These are phyloP conservation scores for Cancer borealis DNA, from an alignment of 2,888 invertebrate genomes.

Conservation along the genomic window DNA sequence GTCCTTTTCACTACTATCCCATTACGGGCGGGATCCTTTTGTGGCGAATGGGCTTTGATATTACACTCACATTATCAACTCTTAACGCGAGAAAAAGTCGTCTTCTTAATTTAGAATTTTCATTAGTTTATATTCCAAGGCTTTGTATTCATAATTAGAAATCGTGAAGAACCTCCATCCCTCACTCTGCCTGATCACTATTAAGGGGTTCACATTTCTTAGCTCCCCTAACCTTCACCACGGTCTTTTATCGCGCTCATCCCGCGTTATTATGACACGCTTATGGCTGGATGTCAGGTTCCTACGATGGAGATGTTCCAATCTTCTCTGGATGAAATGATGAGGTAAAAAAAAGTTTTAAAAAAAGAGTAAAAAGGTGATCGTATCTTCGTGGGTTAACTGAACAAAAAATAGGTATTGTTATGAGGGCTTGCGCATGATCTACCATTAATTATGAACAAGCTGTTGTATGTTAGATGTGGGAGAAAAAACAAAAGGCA, in stretches of 20 bases:
- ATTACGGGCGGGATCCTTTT: conserved; percentile 15
- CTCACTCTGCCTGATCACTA: neutral
- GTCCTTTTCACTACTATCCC: neutral
- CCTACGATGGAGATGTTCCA: neutral
- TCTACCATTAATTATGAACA: neutral
- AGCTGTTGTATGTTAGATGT: neutral
- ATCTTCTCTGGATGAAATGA: neutral
- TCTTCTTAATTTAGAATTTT: neutral
- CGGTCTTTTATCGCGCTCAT: conserved; percentile 4
- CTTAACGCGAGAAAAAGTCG: neutral
- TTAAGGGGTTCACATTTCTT: conserved; percentile 5
- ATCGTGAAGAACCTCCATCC: neutral
- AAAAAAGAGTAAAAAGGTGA: neutral
- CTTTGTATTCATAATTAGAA: neutral
- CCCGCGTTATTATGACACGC: conserved; percentile 18
- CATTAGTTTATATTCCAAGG: neutral
- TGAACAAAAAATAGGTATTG: neutral
- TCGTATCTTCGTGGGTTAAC: neutral
- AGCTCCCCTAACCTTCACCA: conserved; percentile 10
- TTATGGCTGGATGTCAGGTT: conserved; percentile 24
- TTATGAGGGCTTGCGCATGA: neutral
- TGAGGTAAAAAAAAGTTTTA: neutral
- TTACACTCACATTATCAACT: conserved; percentile 22
- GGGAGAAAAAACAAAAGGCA: neutral
- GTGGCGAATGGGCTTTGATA: neutral